A percentile compares a stretch with the other conserved stretches of the same genome.
These are phyloP conservation scores for Lordiphosa andalusiaca DNA, from an alignment of 2,888 invertebrate genomes.

Conservation along the genomic window DNA sequence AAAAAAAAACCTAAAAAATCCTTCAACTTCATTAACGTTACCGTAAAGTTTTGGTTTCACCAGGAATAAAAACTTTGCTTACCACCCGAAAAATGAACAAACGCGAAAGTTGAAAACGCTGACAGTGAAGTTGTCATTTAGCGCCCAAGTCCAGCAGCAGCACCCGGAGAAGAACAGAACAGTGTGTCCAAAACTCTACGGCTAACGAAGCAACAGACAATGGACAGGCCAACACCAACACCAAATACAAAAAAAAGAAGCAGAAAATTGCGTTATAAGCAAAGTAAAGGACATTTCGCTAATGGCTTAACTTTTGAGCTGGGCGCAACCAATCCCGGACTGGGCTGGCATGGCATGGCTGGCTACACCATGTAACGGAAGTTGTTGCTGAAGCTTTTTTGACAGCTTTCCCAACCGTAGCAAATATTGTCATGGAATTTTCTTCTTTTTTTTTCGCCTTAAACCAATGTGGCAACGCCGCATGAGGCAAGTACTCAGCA, in stretches of 20 bases:
- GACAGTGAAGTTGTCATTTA: slow-evolving; percentile 71
- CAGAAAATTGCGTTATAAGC: slow-evolving; percentile 71
- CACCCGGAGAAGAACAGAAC: slow-evolving; percentile 33
- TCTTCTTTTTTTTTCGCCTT: slow-evolving; percentile 17
- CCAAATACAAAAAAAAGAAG: slow-evolving; percentile 31
- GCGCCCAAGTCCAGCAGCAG: slow-evolving; percentile 37
- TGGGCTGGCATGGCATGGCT: slow-evolving; percentile 7
- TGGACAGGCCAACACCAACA: slow-evolving; percentile 36
- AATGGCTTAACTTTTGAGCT: slow-evolving; percentile 71
- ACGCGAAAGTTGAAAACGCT: slow-evolving; percentile 61
- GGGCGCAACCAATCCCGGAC: slow-evolving; percentile 24
- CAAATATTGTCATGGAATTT: slow-evolving; percentile 31
- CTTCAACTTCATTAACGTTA: slow-evolving; percentile 70
- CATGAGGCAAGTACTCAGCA: slow-evolving; percentile 49
- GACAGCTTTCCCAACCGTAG: slow-evolving; percentile 41
- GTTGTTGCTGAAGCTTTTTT: slow-evolving; percentile 70
- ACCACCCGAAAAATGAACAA: slow-evolving; percentile 51
- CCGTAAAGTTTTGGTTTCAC: slow-evolving; percentile 51
- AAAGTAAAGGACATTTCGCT: slow-evolving; percentile 72
- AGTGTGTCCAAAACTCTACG: slow-evolving; percentile 50
- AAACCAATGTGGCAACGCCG: slow-evolving; percentile 59
- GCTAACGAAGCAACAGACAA: slow-evolving; percentile 67
- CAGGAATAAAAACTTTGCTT: too few species aligned
- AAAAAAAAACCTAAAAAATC: slow-evolving; percentile 38
- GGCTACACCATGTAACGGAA: slow-evolving; percentile 52